Evolutionary conservation across 64 coral and sea anemone genomes (phyloP).

Genomic region (Montipora foliosa): DNA sequence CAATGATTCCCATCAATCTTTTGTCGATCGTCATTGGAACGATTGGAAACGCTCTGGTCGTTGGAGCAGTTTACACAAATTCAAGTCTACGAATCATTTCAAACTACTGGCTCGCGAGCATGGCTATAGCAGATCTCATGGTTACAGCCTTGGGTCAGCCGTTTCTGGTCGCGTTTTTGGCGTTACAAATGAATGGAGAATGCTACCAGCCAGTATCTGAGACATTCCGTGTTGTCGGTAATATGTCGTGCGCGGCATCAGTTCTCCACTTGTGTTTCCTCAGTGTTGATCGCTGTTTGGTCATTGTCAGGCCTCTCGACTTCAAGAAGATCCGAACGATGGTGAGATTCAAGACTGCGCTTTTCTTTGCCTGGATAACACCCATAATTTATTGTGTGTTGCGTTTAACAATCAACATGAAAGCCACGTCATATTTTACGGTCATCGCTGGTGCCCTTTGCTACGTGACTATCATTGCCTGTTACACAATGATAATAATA

Average conservation of each 20-base stretch:
- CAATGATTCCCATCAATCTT: constrained; percentile 27
- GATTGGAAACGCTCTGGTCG: constrained; percentile 84
- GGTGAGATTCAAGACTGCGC: constrained; percentile 52
- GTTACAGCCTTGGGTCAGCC: constrained; percentile 80
- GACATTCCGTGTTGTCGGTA: constrained; percentile 75
- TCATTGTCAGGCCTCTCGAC: constrained; percentile 63
- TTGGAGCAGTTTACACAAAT: constrained; percentile 88
- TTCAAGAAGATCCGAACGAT: constrained; percentile 34
- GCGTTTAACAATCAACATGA: constrained; percentile 64
- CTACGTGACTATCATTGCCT: constrained; percentile 70
- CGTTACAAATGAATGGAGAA: constrained; percentile 7
- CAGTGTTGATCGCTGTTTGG: constrained; percentile 77
- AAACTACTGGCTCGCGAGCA: constrained; percentile 81
- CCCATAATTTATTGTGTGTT: constrained; percentile 76
- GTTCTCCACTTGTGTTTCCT: constrained; percentile 87
- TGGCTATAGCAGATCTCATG: constrained; percentile 80
- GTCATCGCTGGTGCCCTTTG: constrained; percentile 76
- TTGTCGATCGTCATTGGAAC: constrained; percentile 61
- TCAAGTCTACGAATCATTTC: constrained; percentile 74
- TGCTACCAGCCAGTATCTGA: constrained; percentile 63
- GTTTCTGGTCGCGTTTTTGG: constrained; percentile 73
- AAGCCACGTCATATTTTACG: constrained; percentile 78
- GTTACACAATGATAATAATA: constrained; percentile 76
- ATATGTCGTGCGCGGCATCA: constrained; percentile 82
- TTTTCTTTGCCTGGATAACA: constrained; percentile 54